Evolutionary conservation across 2,888 invertebrate species (phyloP).

Genomic region (Kryphioiulus occultus): DNA sequence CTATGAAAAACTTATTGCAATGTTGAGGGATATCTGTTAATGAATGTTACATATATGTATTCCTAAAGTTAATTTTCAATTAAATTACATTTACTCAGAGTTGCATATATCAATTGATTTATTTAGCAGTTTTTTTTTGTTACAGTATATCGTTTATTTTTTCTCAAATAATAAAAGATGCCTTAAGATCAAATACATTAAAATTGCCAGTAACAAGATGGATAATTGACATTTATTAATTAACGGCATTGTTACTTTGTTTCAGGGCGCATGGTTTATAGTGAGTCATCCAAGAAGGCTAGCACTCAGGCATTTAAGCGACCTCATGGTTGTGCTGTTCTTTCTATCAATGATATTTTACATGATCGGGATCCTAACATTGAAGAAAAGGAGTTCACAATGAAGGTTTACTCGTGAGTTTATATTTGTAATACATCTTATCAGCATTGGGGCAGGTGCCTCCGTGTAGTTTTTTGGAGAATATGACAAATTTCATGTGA

Average conservation of each 20-base stretch:
- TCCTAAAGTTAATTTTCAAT: neutral
- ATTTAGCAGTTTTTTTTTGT: neutral
- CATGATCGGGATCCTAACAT: conserved; percentile 55
- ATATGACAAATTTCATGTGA: no score
- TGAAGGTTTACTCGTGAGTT: conserved; percentile 60
- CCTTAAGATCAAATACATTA: no score
- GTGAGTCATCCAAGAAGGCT: conserved; percentile 69
- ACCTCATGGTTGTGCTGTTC: conserved; percentile 82
- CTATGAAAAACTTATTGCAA: no score
- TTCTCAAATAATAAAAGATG: no score
- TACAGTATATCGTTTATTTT: no score
- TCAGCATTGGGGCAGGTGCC: neutral
- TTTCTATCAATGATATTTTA: conserved; percentile 58
- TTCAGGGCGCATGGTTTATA: conserved; percentile 73
- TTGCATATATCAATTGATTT: no score
- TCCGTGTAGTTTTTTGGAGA: no score
- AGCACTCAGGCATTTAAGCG: conserved; percentile 65
- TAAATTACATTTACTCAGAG: no score
- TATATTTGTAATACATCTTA: neutral
- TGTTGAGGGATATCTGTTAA: no score
- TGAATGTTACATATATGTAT: neutral
- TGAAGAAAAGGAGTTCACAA: conserved; percentile 59
- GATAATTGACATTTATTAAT: neutral
- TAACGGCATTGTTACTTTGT: conserved; percentile 37
- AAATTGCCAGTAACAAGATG: no score